A percentile compares a stretch with the other conserved stretches of the same genome.
Conservation (phyloP, 2,797 vertebrate species). For the Chrosomus eos region DNA sequence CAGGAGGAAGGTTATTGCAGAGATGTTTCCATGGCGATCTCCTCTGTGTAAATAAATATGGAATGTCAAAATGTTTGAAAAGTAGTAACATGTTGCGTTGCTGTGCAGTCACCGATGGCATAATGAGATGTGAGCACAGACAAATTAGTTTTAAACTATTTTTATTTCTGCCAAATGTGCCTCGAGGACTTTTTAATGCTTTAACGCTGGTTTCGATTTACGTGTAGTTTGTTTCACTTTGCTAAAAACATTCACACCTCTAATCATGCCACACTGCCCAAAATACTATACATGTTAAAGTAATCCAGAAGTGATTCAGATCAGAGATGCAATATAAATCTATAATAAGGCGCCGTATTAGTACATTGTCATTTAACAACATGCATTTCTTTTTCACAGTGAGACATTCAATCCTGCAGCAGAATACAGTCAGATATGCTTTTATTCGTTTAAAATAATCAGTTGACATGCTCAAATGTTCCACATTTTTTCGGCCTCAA, state of each 20-base stretch:
- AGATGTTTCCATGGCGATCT: constrained; percentile 79
- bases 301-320: constrained; percentile 17
- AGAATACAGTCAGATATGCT: not conserved
- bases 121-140: not conserved
- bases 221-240: constrained; percentile 29
- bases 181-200: not conserved
- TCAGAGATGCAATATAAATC: not conserved
- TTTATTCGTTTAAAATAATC: not conserved
- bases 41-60: constrained; percentile 78
- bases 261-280: constrained; percentile 52
- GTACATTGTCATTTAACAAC: not conserved
- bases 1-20: constrained; percentile 75
- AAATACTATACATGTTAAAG: constrained; percentile 12
- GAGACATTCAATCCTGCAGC: not conserved
- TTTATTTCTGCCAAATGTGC: constrained; percentile 23
- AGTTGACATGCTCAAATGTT: not conserved
- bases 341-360: not conserved
- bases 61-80: constrained; percentile 69
- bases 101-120: constrained; percentile 9
- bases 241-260: constrained; percentile 57
- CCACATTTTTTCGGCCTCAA: not conserved
- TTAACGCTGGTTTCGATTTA: constrained; percentile 1
- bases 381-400: constrained; percentile 20
- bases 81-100: constrained; percentile 58
- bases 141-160: not conserved